Percentiles rank a stretch among this genome's conserved stretches.
Conservation (phyloP, 2,797 vertebrate genomes). For the Alauda arvensis region DNA sequence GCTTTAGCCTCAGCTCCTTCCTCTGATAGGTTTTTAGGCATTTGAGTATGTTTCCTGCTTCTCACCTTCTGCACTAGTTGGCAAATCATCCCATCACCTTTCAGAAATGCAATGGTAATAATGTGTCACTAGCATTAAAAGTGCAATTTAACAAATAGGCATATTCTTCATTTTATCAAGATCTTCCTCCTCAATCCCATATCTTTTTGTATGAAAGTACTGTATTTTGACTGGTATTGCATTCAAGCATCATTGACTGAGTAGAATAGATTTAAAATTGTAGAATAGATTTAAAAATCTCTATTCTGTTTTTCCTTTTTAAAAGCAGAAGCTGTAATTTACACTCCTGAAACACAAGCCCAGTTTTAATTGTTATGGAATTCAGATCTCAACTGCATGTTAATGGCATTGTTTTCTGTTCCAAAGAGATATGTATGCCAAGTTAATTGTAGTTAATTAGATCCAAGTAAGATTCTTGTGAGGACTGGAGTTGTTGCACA, state of each 20-base stretch:
- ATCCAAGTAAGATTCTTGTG: neutral
- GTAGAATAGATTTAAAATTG: neutral
- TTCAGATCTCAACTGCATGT: neutral
- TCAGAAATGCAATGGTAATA: neutral
- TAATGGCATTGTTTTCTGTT: neutral
- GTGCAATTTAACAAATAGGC: neutral
- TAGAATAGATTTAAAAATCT: neutral
- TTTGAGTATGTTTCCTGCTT: neutral
- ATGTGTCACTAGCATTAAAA: neutral
- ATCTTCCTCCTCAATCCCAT: neutral
- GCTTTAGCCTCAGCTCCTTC: neutral
- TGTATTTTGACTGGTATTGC: neutral
- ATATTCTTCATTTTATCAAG: neutral
- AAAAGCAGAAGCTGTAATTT: neutral
- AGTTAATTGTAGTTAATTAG: neutral
- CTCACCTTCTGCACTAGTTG: neutral
- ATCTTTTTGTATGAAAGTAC: neutral
- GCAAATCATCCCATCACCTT: neutral
- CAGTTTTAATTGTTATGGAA: fast-evolving
- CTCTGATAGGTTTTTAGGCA: neutral
- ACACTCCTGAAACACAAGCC: neutral
- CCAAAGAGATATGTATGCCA: neutral
- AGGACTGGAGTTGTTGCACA: neutral
- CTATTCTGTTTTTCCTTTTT: neutral
- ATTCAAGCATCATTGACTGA: neutral